A percentile compares a stretch with the other conserved stretches of the same genome.
Conservation (phyloP, 2,888 invertebrate species). For the Nemapogon koenigi region DNA sequence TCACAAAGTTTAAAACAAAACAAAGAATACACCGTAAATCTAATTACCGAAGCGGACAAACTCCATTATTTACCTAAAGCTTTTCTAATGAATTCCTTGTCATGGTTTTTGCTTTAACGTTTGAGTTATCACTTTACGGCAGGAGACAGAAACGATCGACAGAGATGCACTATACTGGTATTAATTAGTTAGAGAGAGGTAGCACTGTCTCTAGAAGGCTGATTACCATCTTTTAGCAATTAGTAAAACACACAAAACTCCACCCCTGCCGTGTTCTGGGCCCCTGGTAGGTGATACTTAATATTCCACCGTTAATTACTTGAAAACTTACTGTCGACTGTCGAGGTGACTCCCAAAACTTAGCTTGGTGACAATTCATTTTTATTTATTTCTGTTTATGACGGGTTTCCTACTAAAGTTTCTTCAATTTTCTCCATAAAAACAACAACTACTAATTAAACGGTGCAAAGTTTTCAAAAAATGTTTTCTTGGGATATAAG, state of each 20-base stretch:
- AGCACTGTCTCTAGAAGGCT: slow-evolving; percentile 39
- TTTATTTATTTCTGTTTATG: too few species aligned
- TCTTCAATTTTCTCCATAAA: too few species aligned
- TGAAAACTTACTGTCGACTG: slow-evolving; percentile 54
- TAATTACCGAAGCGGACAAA: slow-evolving; percentile 33
- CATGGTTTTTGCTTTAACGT: slow-evolving; percentile 64
- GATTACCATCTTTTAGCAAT: slow-evolving; percentile 69
- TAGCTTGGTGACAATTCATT: not conserved
- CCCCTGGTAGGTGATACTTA: slow-evolving; percentile 63
- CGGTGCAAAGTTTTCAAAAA: too few species aligned
- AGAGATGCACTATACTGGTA: slow-evolving; percentile 24
- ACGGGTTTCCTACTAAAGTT: too few species aligned
- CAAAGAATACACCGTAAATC: slow-evolving; percentile 8
- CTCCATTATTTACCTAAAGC: slow-evolving; percentile 64
- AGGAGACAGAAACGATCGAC: slow-evolving; percentile 21
- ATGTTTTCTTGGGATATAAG: too few species aligned
- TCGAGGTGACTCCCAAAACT: not conserved
- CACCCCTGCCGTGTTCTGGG: slow-evolving; percentile 60
- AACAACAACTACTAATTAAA: too few species aligned
- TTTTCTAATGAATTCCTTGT: slow-evolving; percentile 63
- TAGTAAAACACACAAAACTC: slow-evolving; percentile 71
- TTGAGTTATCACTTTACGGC: slow-evolving; percentile 53
- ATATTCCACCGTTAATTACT: slow-evolving; percentile 62
- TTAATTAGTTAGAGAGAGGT: slow-evolving; percentile 24
- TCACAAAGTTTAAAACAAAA: slow-evolving; percentile 1